A percentile compares a stretch with the other conserved stretches of the same genome.
Evolutionary conservation across 2,797 vertebrate genomes (phyloP).

Genomic region (Phoebastria nigripes): DNA sequence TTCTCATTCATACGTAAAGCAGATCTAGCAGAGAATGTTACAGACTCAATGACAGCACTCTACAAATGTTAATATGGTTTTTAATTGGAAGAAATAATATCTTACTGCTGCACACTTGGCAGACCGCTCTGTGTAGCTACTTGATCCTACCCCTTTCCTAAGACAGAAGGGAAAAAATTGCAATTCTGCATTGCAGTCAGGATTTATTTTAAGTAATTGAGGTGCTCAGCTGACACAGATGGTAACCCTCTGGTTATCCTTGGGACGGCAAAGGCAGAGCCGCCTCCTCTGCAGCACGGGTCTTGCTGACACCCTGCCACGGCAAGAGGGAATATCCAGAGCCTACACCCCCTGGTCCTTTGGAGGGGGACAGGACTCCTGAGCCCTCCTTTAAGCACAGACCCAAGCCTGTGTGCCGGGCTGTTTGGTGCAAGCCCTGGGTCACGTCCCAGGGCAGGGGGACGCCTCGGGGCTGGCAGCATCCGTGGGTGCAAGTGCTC

Average conservation of each 20-base stretch:
- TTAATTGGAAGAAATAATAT: constrained; percentile 27
- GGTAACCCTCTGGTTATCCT: not conserved
- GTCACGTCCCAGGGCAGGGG: not conserved
- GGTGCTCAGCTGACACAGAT: not conserved
- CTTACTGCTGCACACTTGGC: not conserved
- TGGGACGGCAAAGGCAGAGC: not conserved
- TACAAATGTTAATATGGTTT: constrained; percentile 14
- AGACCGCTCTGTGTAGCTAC: not conserved
- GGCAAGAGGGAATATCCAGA: not conserved
- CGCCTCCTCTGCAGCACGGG: fast-evolving
- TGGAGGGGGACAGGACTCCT: not conserved
- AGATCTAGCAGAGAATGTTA: not conserved
- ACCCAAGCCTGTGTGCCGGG: not conserved
- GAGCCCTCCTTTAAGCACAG: not conserved
- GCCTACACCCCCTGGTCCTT: fast-evolving
- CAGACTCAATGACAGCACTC: not conserved
- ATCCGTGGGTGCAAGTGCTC: not conserved
- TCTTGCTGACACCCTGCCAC: not conserved
- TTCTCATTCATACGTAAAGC: not conserved
- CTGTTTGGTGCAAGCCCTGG: not conserved
- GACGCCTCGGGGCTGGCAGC: not conserved
- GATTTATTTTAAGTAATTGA: not conserved
- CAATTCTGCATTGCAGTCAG: not conserved
- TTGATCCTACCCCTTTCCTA: not conserved
- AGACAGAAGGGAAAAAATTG: not conserved